phyloP scores from a whole-genome alignment of 2,888 invertebrate genomes.

The Boloria selene region DNA sequence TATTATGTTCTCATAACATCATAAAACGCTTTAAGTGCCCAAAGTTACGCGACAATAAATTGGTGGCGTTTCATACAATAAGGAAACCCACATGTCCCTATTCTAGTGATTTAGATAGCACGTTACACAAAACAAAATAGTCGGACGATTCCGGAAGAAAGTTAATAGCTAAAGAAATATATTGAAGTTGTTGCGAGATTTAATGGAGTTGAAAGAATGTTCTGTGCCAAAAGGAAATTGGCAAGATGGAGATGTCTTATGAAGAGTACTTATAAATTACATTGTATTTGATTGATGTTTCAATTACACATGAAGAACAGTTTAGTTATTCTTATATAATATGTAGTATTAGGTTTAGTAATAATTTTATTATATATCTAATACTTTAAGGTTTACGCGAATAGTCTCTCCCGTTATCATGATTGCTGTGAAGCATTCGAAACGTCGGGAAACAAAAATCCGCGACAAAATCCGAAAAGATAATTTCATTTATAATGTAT shows the following conservation, averaged over 20 bases:
- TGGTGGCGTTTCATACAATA: constrained; percentile 32
- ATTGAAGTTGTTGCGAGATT: constrained; percentile 22
- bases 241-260: constrained; percentile 19
- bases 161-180: constrained; percentile 29
- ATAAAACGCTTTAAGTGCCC: constrained; percentile 18
- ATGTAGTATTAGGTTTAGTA: too few species aligned
- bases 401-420: too few species aligned
- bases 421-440: too few species aligned
- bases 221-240: constrained; percentile 32
- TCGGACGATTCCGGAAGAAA: constrained; percentile 25
- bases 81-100: constrained; percentile 37
- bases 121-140: constrained; percentile 37
- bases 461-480: too few species aligned
- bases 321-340: too few species aligned
- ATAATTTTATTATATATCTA: too few species aligned
- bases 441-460: too few species aligned
- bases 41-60: constrained; percentile 28
- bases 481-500: too few species aligned
- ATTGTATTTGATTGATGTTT: constrained; percentile 7
- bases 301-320: background rate
- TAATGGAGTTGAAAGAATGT: constrained; percentile 26
- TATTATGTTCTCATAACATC: constrained; percentile 21
- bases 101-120: constrained; percentile 38
- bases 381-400: too few species aligned
- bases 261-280: constrained; percentile 14